phyloP scores from a whole-genome alignment of 2,888 invertebrate species.

The Dastarcus helophoroides region DNA sequence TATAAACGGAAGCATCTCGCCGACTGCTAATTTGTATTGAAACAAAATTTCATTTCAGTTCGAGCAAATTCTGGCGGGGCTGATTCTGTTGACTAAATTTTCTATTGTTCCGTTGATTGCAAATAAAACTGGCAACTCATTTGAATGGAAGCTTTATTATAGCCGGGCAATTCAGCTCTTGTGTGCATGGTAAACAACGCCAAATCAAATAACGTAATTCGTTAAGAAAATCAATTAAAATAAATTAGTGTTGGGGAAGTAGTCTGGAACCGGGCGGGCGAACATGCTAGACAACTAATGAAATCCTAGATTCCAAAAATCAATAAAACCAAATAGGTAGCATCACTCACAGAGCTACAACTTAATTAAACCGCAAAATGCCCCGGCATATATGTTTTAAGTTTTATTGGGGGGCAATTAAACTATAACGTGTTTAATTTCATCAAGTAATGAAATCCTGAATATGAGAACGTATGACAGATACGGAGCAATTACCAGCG shows the following conservation, averaged over 20 bases:
- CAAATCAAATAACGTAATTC: background rate
- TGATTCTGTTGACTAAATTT: too few species aligned
- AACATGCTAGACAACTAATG: slow-evolving; percentile 10
- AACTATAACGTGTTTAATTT: slow-evolving; percentile 34
- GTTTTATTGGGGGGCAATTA: slow-evolving; percentile 33
- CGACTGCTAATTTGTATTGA: too few species aligned
- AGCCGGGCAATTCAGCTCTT: too few species aligned
- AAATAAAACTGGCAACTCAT: too few species aligned
- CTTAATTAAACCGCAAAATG: slow-evolving; percentile 29
- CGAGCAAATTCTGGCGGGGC: too few species aligned
- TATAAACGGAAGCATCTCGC: too few species aligned
- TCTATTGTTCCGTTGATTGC: too few species aligned
- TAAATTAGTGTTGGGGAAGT: slow-evolving; percentile 13
- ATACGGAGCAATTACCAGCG: too few species aligned
- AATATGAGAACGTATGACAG: slow-evolving; percentile 19
- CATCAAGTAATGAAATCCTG: slow-evolving; percentile 26
- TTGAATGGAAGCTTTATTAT: too few species aligned
- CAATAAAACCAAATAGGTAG: slow-evolving; percentile 28
- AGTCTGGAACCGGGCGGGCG: slow-evolving; percentile 7
- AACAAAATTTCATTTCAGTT: too few species aligned
- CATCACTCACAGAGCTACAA: slow-evolving; percentile 31
- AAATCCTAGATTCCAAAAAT: slow-evolving; percentile 23
- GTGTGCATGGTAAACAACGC: too few species aligned
- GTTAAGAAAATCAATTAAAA: slow-evolving; percentile 14
- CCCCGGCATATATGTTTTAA: slow-evolving; percentile 26